phyloP scores from a whole-genome alignment of 2,113 vertebrate species.

The Baryphthengus martii region DNA sequence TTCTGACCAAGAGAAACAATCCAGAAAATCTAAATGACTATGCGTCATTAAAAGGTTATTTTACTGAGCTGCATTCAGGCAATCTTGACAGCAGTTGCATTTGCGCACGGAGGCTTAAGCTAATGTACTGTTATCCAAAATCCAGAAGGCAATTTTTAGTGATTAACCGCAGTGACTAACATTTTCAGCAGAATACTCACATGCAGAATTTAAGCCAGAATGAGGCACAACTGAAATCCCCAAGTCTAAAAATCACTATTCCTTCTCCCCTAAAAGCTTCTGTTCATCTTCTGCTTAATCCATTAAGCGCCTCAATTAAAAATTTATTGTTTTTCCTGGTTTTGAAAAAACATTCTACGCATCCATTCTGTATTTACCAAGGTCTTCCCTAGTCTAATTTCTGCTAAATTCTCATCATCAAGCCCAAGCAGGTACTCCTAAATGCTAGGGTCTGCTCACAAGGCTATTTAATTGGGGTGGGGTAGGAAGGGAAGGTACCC shows the following conservation, averaged over 20 bases:
- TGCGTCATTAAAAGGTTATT: background rate
- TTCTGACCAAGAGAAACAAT: conserved; percentile 58
- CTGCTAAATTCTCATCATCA: background rate
- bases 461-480: background rate
- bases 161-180: background rate
- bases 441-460: background rate
- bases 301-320: background rate
- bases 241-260: background rate
- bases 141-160: background rate
- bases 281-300: background rate
- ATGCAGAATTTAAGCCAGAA: background rate
- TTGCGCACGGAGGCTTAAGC: background rate
- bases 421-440: background rate
- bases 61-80: background rate
- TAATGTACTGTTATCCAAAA: background rate
- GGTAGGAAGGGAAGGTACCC: background rate
- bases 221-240: background rate
- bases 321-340: background rate
- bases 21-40: conserved; percentile 46
- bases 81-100: background rate
- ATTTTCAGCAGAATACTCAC: background rate
- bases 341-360: background rate
- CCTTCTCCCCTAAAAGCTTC: background rate
- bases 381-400: background rate
- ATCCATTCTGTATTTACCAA: background rate